phyloP scores from a whole-genome alignment of 2,888 invertebrate species.

The Cancer borealis region DNA sequence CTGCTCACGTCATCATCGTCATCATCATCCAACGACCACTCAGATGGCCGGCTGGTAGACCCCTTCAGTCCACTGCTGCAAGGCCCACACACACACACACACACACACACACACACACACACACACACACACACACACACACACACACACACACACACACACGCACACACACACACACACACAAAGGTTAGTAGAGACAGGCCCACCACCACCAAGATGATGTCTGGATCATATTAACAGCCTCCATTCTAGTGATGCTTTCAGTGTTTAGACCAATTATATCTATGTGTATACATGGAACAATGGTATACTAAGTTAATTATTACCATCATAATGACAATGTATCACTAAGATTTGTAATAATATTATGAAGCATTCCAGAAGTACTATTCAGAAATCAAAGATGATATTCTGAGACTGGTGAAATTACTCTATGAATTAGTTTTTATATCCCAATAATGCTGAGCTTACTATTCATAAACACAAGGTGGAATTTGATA shows the following conservation, averaged over 20 bases:
- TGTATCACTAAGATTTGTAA: too few species aligned
- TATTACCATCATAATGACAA: too few species aligned
- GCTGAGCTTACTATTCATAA: too few species aligned
- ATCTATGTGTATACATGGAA: background rate
- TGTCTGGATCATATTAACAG: background rate
- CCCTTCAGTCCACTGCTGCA: slow-evolving; percentile 56
- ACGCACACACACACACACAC: background rate
- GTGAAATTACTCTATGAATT: too few species aligned
- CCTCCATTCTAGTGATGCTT: background rate
- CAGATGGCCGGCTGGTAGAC: slow-evolving; percentile 53
- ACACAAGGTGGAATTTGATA: too few species aligned
- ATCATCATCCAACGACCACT: slow-evolving; percentile 64
- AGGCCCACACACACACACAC: slow-evolving; percentile 56
- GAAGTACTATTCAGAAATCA: too few species aligned
- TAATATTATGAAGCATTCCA: too few species aligned
- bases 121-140: background rate
- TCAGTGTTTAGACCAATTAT: background rate
- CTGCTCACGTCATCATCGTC: slow-evolving; percentile 56
- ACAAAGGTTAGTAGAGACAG: background rate
- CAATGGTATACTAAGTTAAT: background rate
- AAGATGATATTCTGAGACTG: too few species aligned
- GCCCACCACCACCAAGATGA: slow-evolving; percentile 8
- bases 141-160: background rate
- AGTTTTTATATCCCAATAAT: too few species aligned
- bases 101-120: background rate